Evolutionary conservation across 2,113 vertebrate species (phyloP), one percentile per base, ranked within the genome.

Genomic region (Malurus alboscapulatus): DNA sequence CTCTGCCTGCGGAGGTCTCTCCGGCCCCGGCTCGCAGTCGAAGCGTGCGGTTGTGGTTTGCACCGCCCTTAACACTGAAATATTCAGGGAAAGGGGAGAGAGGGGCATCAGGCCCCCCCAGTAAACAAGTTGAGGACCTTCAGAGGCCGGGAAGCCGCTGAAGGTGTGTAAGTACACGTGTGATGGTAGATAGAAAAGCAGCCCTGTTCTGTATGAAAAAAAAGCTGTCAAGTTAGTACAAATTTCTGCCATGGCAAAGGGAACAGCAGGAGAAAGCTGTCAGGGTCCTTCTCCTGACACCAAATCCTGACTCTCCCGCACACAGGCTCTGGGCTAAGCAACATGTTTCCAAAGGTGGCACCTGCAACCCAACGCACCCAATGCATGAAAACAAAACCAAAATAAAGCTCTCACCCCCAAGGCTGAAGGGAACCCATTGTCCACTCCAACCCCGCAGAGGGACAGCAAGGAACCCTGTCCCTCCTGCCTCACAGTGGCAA

Each of bases 171-270:
- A 96, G 95, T 93, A 91, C 90, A 97, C 62, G 95, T 88, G 92
- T 96, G 94, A 96, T 96, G 95, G 97, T 29, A 94, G 93, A 82
- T 90, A 94, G 90, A 97, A 93, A 97, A 97, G 95, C 94, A 97
- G 93, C 88, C 81, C 85, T 97, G 93, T 96, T 96, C 83, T 84
- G 89, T 76, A 97, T 34, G 92, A 59, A 96, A 88, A 90, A 90
- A 91, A 96, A 93, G 87, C 79, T 91, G 85, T 96, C 87, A 96
- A 95, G 96, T 63, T 45, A 96, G 92, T 90, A 97, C 84, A 71
- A 85, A 84, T 84, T 94, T 95, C 76, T 95, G 97, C 94, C 88
- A 61, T 2, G 92, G 83, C 9, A 8, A 97, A 89, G 87, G 88
- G 92, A 96, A 93, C 83, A 80, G 8, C 47, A 84, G 93, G 89